phyloP scores from a whole-genome alignment of 2,113 vertebrate species.

The Strix aluco region DNA sequence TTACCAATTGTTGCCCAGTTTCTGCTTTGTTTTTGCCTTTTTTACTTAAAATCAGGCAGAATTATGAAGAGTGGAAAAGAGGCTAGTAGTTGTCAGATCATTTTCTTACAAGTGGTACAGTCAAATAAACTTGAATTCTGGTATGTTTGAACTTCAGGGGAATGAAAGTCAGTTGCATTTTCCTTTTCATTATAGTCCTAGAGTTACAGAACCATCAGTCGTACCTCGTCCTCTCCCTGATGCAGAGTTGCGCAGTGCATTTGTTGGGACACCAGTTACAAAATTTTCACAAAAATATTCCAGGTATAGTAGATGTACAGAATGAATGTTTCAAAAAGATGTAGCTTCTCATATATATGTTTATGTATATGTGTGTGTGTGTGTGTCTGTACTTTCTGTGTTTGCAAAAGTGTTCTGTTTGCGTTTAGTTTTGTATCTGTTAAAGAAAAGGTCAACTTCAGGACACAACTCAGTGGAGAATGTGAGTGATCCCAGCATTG shows the following conservation, averaged over 20 bases:
- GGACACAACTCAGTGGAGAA: not conserved
- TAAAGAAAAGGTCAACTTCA: not conserved
- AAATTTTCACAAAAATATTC: conserved; percentile 80
- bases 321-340: not conserved
- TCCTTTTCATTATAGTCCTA: conserved; percentile 67
- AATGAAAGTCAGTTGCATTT: not conserved
- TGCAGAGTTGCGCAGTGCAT: conserved; percentile 75
- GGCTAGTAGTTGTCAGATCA: not conserved
- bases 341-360: not conserved
- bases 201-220: conserved; percentile 51
- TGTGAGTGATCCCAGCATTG: not conserved
- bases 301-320: conserved; percentile 75
- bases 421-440: not conserved
- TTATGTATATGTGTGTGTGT: fast-evolving
- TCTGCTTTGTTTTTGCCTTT: not conserved
- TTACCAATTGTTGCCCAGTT: not conserved
- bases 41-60: not conserved
- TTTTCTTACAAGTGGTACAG: not conserved
- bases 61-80: not conserved
- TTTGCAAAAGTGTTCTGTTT: not conserved
- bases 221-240: conserved; percentile 6
- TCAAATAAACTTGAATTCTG: not conserved
- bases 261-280: conserved; percentile 87
- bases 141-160: not conserved
- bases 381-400: not conserved